Conservation (phyloP, 2,797 vertebrate species). For the Rhynchonycteris naso region DNA sequence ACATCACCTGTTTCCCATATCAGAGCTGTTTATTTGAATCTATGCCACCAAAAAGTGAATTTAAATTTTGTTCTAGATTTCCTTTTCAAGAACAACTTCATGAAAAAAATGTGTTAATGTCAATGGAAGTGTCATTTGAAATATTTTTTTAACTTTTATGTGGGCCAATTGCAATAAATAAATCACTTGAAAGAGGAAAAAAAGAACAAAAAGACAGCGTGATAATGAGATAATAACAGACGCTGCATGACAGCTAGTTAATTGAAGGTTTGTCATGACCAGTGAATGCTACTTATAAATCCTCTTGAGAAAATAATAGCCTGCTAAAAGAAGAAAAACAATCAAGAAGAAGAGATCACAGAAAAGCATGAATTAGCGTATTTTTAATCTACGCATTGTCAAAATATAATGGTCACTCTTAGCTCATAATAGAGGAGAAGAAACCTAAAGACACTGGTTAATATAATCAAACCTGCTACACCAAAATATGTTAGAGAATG, state of each 20-base stretch:
- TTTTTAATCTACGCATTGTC: conserved; percentile 73
- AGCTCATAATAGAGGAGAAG: conserved; percentile 62
- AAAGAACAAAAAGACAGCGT: conserved; percentile 74
- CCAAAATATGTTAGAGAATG: background rate
- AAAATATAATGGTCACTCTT: conserved; percentile 78
- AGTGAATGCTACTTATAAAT: conserved; percentile 79
- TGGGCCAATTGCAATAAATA: conserved; percentile 69
- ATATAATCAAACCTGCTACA: conserved; percentile 40
- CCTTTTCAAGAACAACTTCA: conserved; percentile 44
- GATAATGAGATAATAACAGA: conserved; percentile 83
- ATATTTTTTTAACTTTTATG: conserved; percentile 68
- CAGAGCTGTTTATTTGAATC: background rate
- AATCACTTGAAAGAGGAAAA: conserved; percentile 67
- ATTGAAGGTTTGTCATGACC: conserved; percentile 83
- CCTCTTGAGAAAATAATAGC: conserved; percentile 82
- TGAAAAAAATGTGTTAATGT: conserved; percentile 41
- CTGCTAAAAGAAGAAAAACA: conserved; percentile 79
- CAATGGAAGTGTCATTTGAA: conserved; percentile 67
- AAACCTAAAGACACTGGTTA: conserved; percentile 70
- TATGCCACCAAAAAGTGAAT: background rate
- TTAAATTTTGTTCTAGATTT: background rate
- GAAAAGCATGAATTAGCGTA: conserved; percentile 81
- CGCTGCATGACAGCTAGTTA: conserved; percentile 76
- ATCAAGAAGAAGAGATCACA: conserved; percentile 75
- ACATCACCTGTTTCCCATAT: background rate